Conservation (phyloP, 35 echinoderm and acorn worm species). For the Hemicentrotus pulcherrimus region DNA sequence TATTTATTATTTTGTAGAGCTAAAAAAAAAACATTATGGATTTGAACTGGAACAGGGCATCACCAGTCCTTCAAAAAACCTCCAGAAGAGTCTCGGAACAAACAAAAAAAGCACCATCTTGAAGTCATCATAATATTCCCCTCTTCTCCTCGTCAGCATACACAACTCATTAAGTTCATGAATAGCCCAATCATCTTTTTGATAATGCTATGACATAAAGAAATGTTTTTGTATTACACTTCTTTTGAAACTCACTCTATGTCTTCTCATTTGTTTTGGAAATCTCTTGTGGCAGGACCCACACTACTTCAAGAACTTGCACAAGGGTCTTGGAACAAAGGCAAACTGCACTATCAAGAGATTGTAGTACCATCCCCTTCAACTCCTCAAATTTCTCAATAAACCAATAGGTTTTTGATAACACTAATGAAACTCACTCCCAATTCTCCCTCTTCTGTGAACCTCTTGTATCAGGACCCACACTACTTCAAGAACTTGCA, state of each 20-base stretch:
- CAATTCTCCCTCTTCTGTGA: not conserved
- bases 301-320: slow-evolving; percentile 65
- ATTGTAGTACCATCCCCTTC: slow-evolving; percentile 68
- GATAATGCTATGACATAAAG: too few relatives aligned
- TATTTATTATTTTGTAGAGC: too few relatives aligned
- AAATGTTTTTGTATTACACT: too few relatives aligned
- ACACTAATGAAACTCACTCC: not conserved
- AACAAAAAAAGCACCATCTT: slow-evolving; percentile 39
- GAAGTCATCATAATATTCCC: slow-evolving; percentile 37
- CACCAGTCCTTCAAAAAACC: slow-evolving; percentile 20
- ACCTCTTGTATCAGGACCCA: slow-evolving; percentile 57
- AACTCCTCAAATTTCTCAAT: too few relatives aligned
- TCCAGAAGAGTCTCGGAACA: slow-evolving; percentile 32
- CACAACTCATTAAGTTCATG: too few relatives aligned
- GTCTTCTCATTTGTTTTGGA: not conserved
- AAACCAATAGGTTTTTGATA: too few relatives aligned
- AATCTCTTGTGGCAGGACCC: slow-evolving; percentile 56
- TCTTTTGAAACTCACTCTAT: not conserved
- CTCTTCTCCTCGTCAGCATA: too few relatives aligned
- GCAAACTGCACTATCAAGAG: slow-evolving; percentile 61
- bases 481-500: slow-evolving; percentile 72
- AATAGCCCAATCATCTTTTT: not conserved
- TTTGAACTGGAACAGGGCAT: too few relatives aligned
- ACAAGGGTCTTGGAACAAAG: slow-evolving; percentile 46
- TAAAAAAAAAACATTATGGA: too few relatives aligned